Percentiles rank a stretch among this genome's conserved stretches.
Conservation (phyloP, 1,140 invertebrate species). For the Triops cancriformis region DNA sequence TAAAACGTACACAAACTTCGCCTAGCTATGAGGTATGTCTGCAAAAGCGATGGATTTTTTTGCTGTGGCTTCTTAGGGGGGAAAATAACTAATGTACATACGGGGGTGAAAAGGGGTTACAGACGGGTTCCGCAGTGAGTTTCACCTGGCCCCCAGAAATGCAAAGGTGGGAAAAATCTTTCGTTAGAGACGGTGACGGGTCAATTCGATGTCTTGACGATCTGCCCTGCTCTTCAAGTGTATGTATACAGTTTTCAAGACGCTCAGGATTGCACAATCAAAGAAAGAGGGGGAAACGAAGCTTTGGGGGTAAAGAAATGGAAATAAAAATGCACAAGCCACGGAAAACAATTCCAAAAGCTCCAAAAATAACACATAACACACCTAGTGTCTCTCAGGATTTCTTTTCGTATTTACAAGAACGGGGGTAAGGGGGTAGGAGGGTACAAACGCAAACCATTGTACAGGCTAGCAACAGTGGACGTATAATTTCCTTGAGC, state of each 20-base stretch:
- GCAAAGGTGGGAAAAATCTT: background rate
- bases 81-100: background rate
- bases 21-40: constrained; percentile 9
- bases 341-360: background rate
- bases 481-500: constrained; percentile 13
- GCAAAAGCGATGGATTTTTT: constrained; percentile 3
- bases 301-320: background rate
- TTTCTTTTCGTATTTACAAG: background rate
- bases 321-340: background rate
- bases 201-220: constrained; percentile 5
- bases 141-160: background rate
- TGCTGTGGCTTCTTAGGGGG: background rate
- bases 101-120: background rate
- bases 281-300: background rate
- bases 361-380: background rate
- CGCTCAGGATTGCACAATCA: constrained; percentile 3
- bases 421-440: background rate
- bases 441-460: background rate
- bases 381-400: background rate
- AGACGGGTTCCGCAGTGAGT: background rate
- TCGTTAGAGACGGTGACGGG: background rate
- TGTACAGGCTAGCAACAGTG: constrained; percentile 8
- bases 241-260: background rate
- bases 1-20: background rate
- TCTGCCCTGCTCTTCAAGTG: background rate